Evolutionary conservation across 2,113 vertebrate genomes (phyloP), one percentile per base, ranked within the genome.

Genomic region (Macquaria ambigua): DNA sequence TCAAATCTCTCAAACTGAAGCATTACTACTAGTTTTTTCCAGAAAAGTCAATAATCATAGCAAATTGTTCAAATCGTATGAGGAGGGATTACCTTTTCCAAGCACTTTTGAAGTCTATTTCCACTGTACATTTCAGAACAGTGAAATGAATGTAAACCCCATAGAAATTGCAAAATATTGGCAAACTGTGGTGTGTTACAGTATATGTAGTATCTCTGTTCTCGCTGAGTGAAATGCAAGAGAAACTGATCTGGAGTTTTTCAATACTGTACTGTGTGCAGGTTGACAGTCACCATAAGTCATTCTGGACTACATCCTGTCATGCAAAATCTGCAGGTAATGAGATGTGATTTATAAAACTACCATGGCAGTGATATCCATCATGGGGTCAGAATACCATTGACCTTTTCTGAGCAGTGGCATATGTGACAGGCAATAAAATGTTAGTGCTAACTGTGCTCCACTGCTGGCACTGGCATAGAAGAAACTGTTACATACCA

Each of bases 271-370:
- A 4, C 67, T 39, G 12, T n/a, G n/a, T 53, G 21, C 21, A 39
- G 28, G 0, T 8, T 39, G 28, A 37, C 21, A 20, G 21, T 59
- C n/a, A 48, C 50, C 69, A 8, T 66, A 31, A 74, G 46, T 64
- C 48, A 31, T 48, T 34, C 11, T 34, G 55, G 15, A 78, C 63
- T 75, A 43, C 56, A 77, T 67, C 46, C 62, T 63, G 43, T 28
- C 58, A 39, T 28, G 46, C 31, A 68, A 31, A 62, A 67, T 53
- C 67, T 80, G 58, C 55, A 53, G 70, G 41, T 61, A 25, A 76
- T 78, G 50, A 59, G n/a, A 41, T 28, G 50, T 12, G 68, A 61
- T 77, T 73, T 34, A 83, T 87, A 52, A 75, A 79, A 79, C 48
- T 56, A 23, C 28, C 20, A 39, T 58, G 73, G 66, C 63, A 68